Base-by-base conservation (phyloP, 2,888 invertebrate genomes). In the Drosophila tripunctata region DNA sequence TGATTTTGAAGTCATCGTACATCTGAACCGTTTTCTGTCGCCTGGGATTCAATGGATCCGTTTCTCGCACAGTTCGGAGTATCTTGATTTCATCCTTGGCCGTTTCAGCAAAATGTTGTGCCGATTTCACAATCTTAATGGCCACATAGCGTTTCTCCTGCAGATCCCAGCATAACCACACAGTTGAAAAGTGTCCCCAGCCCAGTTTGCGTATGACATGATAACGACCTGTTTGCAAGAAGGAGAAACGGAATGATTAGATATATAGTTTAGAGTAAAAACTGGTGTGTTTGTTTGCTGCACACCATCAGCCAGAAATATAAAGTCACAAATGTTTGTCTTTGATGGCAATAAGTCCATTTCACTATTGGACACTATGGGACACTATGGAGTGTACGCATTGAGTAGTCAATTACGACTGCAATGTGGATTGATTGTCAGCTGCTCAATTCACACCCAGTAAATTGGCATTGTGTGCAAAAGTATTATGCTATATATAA, bases 41-140 rank as follows among this genome's bases (percentile, higher is more conserved):
- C 91, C 96, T 97, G 17, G 96, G 96, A 93, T 99, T 98, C 67
- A 92, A 91, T 45, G 97, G 96, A 92, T 99, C 99, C 84, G 96
- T 96, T 88, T 99, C 98, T 67, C 99, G 95, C 67, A 99, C 99
- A 89, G 97, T 95, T 93, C 96, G 97, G 79, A 99, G 93, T 90
- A 99, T 95, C 93, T 98, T 99, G 88, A 99, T 99, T 94, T 99
- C 99, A 93, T 99, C 99, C 91, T 98, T 93, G 77, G 99, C 99
- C 56, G 99, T 99, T 93, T 99, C 99, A 71, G 99, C 99, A 91
- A 99, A 99, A 93, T 99, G 99, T 86, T 97, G 96, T 58, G 99
- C 99, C 86, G 99, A 99, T 92, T 99, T 99, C 55, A 99, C 99
- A 82, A 99, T 98, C 94, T 99, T 99, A 87, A 99, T 94, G 58